Evolutionary conservation across 2,888 invertebrate species (phyloP).

Genomic region (Diarsia brunnea): DNA sequence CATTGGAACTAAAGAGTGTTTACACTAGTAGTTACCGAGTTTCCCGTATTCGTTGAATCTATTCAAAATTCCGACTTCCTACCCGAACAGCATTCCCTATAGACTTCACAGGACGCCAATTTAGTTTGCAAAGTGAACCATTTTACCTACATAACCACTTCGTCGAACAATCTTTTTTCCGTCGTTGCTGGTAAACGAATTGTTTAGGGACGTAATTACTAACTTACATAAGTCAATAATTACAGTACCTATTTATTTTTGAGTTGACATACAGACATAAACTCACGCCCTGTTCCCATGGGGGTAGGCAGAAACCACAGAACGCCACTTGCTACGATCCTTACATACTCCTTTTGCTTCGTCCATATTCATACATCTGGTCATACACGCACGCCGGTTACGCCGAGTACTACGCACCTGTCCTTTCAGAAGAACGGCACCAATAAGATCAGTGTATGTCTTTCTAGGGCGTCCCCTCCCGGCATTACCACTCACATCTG

Average conservation of each 20-base stretch:
- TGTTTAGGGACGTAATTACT: conserved; percentile 7
- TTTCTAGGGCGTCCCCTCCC: too few relatives aligned
- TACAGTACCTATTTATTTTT: background rate
- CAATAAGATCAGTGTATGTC: too few relatives aligned
- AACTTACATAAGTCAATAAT: background rate
- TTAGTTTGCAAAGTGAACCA: conserved; percentile 21
- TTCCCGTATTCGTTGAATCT: background rate
- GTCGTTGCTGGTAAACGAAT: background rate
- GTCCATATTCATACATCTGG: too few relatives aligned
- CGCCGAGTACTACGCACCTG: too few relatives aligned
- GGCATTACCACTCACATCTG: too few relatives aligned
- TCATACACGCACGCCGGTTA: too few relatives aligned
- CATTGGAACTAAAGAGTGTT: background rate
- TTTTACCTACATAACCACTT: conserved; percentile 3
- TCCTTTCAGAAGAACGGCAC: too few relatives aligned
- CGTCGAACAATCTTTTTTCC: conserved; percentile 22
- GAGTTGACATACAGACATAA: too few relatives aligned
- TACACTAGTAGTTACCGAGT: background rate
- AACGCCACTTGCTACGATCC: too few relatives aligned
- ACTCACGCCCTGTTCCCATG: too few relatives aligned
- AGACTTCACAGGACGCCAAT: conserved; percentile 17
- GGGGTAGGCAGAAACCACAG: too few relatives aligned
- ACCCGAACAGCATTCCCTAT: conserved; percentile 4
- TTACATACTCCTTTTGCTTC: too few relatives aligned
- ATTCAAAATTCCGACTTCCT: background rate